Percentiles rank a stretch among this genome's conserved stretches.
phyloP scores from a whole-genome alignment of 2,797 vertebrate genomes.

The Simalia tracyae region DNA sequence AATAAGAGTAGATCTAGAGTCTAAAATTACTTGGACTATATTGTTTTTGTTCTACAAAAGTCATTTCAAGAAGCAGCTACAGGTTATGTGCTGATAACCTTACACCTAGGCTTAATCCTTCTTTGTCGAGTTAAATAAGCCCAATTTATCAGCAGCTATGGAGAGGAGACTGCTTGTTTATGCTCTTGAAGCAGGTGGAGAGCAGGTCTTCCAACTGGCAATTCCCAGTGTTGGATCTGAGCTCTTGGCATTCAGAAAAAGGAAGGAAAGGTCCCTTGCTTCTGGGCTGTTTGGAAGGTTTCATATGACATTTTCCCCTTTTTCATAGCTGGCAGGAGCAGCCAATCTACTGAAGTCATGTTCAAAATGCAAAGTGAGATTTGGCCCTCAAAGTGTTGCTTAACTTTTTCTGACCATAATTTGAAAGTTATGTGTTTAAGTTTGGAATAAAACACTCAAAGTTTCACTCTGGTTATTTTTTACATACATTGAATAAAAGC shows the following conservation, averaged over 20 bases:
- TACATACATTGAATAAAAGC: constrained; percentile 35
- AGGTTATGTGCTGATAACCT: not conserved
- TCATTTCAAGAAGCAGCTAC: not conserved
- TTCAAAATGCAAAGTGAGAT: not conserved
- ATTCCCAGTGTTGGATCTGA: not conserved
- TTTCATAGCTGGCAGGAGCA: not conserved
- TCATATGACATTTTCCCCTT: not conserved
- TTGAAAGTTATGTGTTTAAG: constrained; percentile 42
- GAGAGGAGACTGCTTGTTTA: not conserved
- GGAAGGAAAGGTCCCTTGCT: not conserved
- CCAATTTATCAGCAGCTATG: not conserved
- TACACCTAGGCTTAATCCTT: not conserved
- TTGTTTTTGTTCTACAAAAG: not conserved
- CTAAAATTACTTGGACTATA: not conserved
- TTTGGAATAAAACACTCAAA: constrained; percentile 16
- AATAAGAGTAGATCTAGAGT: not conserved
- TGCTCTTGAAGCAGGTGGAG: not conserved
- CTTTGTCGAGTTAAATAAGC: not conserved
- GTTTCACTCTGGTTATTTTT: constrained; percentile 35
- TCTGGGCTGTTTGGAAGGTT: not conserved
- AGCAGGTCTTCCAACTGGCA: not conserved
- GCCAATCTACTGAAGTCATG: not conserved
- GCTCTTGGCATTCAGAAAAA: not conserved
- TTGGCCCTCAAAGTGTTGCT: not conserved
- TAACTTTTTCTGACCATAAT: constrained; percentile 14